Evolutionary conservation across 2,888 invertebrate species (phyloP).

Genomic region (Zygogramma bicolorata): DNA sequence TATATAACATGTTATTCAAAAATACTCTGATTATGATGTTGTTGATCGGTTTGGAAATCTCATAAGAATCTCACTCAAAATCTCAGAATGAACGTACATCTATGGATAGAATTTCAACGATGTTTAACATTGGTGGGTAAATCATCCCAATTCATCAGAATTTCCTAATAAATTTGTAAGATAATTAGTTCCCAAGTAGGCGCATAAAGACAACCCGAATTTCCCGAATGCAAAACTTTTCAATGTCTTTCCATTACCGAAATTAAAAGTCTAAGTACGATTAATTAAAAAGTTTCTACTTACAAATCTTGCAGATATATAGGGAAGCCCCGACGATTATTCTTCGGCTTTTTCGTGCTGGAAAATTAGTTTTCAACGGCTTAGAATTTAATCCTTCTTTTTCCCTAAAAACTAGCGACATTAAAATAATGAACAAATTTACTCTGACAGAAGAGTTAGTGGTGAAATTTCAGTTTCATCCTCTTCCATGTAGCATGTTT

Average conservation of each 20-base stretch:
- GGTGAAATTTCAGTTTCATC: no score
- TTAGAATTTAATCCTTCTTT: constrained; percentile 20
- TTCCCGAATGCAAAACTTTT: constrained; percentile 34
- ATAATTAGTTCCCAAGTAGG: constrained; percentile 30
- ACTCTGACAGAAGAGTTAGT: not conserved
- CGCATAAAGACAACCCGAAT: constrained; percentile 23
- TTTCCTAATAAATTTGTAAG: constrained; percentile 17
- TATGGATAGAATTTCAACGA: no score
- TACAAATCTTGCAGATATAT: constrained; percentile 32
- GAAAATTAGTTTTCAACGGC: constrained; percentile 30
- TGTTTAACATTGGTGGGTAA: not conserved
- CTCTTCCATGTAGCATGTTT: no score
- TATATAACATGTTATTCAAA: no score
- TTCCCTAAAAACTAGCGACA: not conserved
- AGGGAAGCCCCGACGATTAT: constrained; percentile 30
- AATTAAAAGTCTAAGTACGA: constrained; percentile 41
- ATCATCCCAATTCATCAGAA: not conserved
- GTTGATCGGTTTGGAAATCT: no score
- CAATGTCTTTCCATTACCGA: constrained; percentile 38
- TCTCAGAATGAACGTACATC: no score
- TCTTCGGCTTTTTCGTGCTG: constrained; percentile 33
- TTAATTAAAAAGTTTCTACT: constrained; percentile 44
- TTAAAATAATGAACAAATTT: constrained; percentile 9
- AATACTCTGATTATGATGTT: no score
- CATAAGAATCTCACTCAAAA: no score